Base-by-base conservation (phyloP, 1,140 invertebrate species). In the Euwallacea fornicatus region DNA sequence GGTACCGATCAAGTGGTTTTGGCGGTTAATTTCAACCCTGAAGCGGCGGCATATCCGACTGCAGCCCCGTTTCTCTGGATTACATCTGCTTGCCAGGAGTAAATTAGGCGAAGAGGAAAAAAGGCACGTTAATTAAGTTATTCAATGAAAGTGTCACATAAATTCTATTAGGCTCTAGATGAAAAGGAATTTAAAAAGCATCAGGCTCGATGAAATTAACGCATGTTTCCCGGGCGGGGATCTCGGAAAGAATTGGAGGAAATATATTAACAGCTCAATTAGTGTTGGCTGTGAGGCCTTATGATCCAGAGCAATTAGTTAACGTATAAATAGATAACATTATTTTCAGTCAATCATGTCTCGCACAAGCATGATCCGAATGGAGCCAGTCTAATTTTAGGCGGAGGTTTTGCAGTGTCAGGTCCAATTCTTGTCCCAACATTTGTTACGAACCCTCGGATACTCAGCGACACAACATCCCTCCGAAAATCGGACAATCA, bases 201-300 rank as follows among this genome's bases (percentile, higher is more conserved):
- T 50, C 46, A 50, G 16, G 54, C 16, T 21, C 16, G 9, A 56
- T 56, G 16, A 56, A 56, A 56, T 56, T 56, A 15, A 15, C 10
- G 16, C n/a, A 10, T 56, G 16, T 56, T 56, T 56, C 54, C 54
- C 1, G 54, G 8, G 8, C 10, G 11, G 2, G 54, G 16, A 15
- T 10, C 16, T 56, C 54, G 2, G 13, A 56, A 56, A 9, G 54
- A 56, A 56, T 56, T 56, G 54, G 16, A 56, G 54, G 16, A 56
- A 56, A 56, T 56, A 56, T 33, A 33, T 56, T n/a, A 56, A 56
- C 54, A 15, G 54, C 54, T 56, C 54, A 56, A 56, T 56, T 56
- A 56, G 16, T 15, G 16, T 16, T 16, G 16, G n/a, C 11, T 16
- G 8, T 56, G 11, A 4, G 46, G 21, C 16, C 8, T 15, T 9